Percentiles rank a stretch among this genome's conserved stretches.
Conservation (phyloP, 2,888 invertebrate species). For the Bugula neritina region DNA sequence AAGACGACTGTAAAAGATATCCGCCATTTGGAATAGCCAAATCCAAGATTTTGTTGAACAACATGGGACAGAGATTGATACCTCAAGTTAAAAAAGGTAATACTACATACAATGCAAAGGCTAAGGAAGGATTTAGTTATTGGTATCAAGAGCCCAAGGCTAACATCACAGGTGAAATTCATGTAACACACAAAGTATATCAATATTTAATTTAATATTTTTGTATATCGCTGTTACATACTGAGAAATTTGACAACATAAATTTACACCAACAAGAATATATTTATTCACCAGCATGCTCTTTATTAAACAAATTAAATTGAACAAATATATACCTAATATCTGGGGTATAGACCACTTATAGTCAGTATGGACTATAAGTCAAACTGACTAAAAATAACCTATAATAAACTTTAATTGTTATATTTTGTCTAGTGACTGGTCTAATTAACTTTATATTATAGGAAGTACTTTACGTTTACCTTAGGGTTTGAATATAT, state of each 20-base stretch:
- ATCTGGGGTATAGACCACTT: no score
- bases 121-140: conserved; percentile 23
- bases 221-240: neutral
- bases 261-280: neutral
- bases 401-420: no score
- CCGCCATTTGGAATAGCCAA: conserved; percentile 23
- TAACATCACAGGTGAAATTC: conserved; percentile 16
- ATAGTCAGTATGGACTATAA: no score
- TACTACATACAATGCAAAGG: conserved; percentile 5
- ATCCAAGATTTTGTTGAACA: neutral
- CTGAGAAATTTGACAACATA: neutral
- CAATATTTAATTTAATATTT: neutral
- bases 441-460: no score
- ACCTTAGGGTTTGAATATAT: no score
- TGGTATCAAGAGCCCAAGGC: conserved; percentile 27
- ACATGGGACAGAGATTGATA: conserved; percentile 3
- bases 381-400: no score
- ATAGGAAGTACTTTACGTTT: no score
- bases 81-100: neutral
- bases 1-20: conserved; percentile 4
- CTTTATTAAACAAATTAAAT: no score
- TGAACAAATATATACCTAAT: no score
- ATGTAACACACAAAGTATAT: neutral
- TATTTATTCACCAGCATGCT: no score
- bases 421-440: no score